phyloP scores from a whole-genome alignment of 2,888 invertebrate species.

The Dimorphilus gyrociliatus region DNA sequence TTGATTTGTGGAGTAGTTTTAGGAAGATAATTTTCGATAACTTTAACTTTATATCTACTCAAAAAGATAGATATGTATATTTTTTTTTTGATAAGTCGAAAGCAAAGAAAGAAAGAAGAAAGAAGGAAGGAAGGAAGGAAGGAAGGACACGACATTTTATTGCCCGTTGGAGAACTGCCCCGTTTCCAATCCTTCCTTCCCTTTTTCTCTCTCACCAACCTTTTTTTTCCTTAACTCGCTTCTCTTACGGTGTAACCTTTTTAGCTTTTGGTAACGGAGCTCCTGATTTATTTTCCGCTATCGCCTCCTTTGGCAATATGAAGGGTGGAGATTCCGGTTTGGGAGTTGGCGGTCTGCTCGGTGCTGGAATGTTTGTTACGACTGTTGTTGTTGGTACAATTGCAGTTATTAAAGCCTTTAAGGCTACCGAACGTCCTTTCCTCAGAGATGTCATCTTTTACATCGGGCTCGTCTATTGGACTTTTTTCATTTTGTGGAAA shows the following conservation, averaged over 20 bases:
- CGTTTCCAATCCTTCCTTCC: too few species aligned
- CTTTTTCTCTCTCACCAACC: too few species aligned
- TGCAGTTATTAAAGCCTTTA: constrained; percentile 43
- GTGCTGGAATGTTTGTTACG: constrained; percentile 47
- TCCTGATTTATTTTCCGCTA: constrained; percentile 50
- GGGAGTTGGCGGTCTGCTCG: constrained; percentile 28
- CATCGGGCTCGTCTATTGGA: constrained; percentile 41
- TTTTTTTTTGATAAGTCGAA: too few species aligned
- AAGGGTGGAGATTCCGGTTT: constrained; percentile 32
- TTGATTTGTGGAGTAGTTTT: too few species aligned
- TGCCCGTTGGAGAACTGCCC: too few species aligned
- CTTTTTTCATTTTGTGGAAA: constrained; percentile 40
- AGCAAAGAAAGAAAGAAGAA: too few species aligned
- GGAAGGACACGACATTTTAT: too few species aligned
- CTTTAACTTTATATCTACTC: too few species aligned
- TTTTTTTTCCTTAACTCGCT: too few species aligned
- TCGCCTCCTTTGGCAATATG: constrained; percentile 41
- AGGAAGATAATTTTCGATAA: too few species aligned
- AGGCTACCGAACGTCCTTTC: constrained; percentile 40
- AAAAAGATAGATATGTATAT: too few species aligned
- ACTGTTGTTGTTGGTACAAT: constrained; percentile 46
- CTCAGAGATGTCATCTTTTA: constrained; percentile 43
- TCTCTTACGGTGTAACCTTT: constrained; percentile 47
- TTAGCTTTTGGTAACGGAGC: constrained; percentile 54
- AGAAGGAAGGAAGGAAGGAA: too few species aligned